Percentiles rank a stretch among this genome's conserved stretches.
Evolutionary conservation across 2,888 invertebrate genomes (phyloP).

Genomic region (Aromia moschata): DNA sequence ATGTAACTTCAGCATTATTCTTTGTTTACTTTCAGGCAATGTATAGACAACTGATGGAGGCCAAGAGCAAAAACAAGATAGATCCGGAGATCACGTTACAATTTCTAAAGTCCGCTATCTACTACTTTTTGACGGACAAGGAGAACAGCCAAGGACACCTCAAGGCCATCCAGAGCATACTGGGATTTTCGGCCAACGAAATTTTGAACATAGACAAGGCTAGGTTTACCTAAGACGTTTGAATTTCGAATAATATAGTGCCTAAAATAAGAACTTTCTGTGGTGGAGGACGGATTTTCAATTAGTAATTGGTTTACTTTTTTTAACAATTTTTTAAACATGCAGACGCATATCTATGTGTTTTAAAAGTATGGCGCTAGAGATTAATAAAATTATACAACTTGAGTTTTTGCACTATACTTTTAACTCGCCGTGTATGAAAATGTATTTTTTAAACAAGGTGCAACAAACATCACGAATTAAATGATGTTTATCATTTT

Average conservation of each 20-base stretch:
- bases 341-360: too few relatives aligned
- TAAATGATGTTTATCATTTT: too few relatives aligned
- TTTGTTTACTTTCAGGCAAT: conserved; percentile 73
- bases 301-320: background rate
- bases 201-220: conserved; percentile 82
- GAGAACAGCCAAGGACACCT: conserved; percentile 90
- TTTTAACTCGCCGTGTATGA: too few relatives aligned
- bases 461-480: too few relatives aligned
- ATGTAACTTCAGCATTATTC: background rate
- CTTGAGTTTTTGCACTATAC: too few relatives aligned
- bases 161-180: conserved; percentile 89
- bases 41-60: conserved; percentile 84
- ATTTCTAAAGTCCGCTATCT: conserved; percentile 92
- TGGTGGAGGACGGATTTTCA: conserved; percentile 10
- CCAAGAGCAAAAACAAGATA: conserved; percentile 76
- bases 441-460: too few relatives aligned
- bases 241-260: conserved; percentile 33
- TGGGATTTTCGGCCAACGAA: conserved; percentile 85
- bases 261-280: conserved; percentile 28
- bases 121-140: conserved; percentile 89
- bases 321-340: background rate
- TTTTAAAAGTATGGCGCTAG: background rate
- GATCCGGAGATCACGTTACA: conserved; percentile 93
- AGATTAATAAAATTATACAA: too few relatives aligned
- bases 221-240: conserved; percentile 60